Evolutionary conservation across 2,113 vertebrate genomes (phyloP), one percentile per base, ranked within the genome.

Genomic region (Xiphophorus couchianus): DNA sequence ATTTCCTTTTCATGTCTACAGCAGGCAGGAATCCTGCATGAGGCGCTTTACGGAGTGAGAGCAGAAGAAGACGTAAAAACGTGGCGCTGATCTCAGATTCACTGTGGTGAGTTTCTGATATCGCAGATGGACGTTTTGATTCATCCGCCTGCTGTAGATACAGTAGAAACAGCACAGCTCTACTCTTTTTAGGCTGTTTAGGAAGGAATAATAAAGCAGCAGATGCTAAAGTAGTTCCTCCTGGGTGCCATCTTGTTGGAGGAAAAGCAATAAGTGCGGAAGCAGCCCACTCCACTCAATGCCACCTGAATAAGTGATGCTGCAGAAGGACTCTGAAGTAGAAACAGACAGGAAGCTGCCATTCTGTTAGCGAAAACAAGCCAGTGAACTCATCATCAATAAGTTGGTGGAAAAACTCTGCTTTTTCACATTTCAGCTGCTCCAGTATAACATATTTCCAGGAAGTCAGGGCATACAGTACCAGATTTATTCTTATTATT

Each of bases 1-100:
- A 86, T 84, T 84, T 54, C 66, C 75, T 69, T 65, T 8, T 8
- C 76, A 4, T 82, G 87, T 83, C 69, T 33, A 19, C 44, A 17
- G n/a, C 74, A 44, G 51, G 37, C 76, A 83, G 84, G 39, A 86
- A 82, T 87, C 75, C 71, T 78, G 62, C 66, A 83, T 68, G 81
- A 85, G 67, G 48, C 11, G 29, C 67, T 80, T 76, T 61, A 27
- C 73, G 54, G n/a, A 0, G 22, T 19, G 66, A 65, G 82, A 75
- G 27, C 4, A 22, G 27, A 9, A 31, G 29, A 25, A 67, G 86
- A 81, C 69, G 19, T 8, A 62, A n/a, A 30, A 71, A 69, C 39
- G 69, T 70, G 76, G 71, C 51, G 0, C 27, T 67, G 86, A 76
- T 78, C 35, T 61, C 0, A 25, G 60, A 71, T 74, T 70, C 61